Evolutionary conservation across 1,140 invertebrate species (phyloP).

Genomic region (Holotrichia oblita): DNA sequence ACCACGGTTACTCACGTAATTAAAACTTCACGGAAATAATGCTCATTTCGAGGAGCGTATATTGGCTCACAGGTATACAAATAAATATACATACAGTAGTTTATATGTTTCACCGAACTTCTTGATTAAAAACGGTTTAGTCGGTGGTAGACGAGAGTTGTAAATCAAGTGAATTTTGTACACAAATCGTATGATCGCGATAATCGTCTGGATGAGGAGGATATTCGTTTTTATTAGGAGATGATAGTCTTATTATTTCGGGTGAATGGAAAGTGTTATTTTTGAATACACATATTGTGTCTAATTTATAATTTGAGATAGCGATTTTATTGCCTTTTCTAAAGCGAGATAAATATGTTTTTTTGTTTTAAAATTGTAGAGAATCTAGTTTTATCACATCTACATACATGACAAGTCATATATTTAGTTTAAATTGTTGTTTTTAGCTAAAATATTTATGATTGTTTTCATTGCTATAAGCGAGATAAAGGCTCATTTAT

Average conservation of each 20-base stretch:
- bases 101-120: neutral
- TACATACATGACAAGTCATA: too few species aligned
- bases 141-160: neutral
- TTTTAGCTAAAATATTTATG: too few species aligned
- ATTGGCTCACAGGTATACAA: neutral
- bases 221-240: constrained; percentile 11
- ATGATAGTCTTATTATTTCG: constrained; percentile 2
- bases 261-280: neutral
- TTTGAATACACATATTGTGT: neutral
- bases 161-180: constrained; percentile 27
- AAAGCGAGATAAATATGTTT: neutral
- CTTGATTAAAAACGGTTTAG: constrained; percentile 25
- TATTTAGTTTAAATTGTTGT: too few species aligned
- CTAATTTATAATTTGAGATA: neutral
- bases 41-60: neutral
- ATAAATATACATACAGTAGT: neutral
- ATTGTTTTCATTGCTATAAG: too few species aligned
- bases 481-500: too few species aligned
- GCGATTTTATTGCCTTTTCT: neutral
- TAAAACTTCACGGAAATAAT: neutral
- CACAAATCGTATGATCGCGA: constrained; percentile 10
- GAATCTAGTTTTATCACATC: too few species aligned
- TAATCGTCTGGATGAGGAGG: neutral
- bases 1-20: constrained; percentile 3
- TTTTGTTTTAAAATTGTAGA: neutral